Evolutionary conservation across 1,140 invertebrate species (phyloP).

Genomic region (Anastrepha ludens): DNA sequence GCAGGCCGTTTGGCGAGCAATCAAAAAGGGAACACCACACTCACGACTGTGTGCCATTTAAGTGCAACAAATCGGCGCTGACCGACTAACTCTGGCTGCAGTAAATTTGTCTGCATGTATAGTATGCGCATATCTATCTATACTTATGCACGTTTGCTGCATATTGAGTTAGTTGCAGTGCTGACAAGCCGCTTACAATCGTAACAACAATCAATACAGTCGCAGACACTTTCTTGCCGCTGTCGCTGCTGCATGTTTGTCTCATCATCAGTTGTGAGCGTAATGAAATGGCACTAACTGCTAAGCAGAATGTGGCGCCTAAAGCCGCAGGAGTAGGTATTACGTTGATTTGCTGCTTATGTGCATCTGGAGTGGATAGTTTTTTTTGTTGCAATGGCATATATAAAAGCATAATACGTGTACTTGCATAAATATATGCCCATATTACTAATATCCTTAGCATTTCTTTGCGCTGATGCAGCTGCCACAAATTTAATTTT

Average conservation of each 20-base stretch:
- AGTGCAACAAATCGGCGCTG: constrained; percentile 42
- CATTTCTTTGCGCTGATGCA: neutral
- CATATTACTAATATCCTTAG: too few relatives aligned
- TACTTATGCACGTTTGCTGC: neutral
- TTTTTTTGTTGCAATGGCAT: neutral
- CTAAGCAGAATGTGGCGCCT: constrained; percentile 34
- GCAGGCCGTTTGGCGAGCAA: neutral
- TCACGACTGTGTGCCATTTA: constrained; percentile 41
- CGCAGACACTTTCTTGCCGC: constrained; percentile 39
- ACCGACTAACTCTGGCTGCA: neutral
- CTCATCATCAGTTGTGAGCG: neutral
- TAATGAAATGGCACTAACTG: constrained; percentile 46
- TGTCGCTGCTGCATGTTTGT: neutral
- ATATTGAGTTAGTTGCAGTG: constrained; percentile 20
- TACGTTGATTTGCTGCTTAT: neutral
- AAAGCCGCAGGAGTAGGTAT: neutral
- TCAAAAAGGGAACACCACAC: constrained; percentile 47
- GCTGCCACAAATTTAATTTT: neutral
- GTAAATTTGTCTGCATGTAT: neutral
- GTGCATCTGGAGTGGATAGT: neutral
- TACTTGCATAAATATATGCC: neutral
- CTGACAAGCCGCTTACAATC: constrained; percentile 46
- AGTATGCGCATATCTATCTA: neutral
- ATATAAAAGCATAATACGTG: neutral
- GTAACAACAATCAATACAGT: constrained; percentile 21